Percentiles rank a stretch among this genome's conserved stretches.
Conservation (phyloP, 2,113 vertebrate genomes). For the Platycercus adscitus region DNA sequence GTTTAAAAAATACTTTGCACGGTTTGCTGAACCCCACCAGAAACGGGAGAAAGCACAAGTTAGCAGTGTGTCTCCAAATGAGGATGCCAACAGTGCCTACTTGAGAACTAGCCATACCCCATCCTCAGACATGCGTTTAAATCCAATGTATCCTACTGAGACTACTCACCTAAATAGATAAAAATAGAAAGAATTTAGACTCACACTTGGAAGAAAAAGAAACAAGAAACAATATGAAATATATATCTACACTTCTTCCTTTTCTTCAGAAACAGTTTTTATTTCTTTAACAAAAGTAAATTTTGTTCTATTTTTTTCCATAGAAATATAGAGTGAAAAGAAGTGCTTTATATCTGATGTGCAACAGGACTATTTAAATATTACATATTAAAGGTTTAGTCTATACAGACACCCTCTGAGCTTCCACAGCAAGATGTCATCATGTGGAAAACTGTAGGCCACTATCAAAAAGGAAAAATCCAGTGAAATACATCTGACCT, state of each 20-base stretch:
- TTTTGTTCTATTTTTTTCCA: constrained; percentile 2
- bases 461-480: not conserved
- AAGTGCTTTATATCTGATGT: constrained; percentile 24
- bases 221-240: constrained; percentile 18
- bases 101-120: not conserved
- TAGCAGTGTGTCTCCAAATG: not conserved
- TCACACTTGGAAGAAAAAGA: constrained; percentile 18
- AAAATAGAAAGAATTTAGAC: not conserved
- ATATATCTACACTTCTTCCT: not conserved
- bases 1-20: not conserved
- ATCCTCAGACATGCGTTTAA: not conserved
- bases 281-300: constrained; percentile 62
- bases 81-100: not conserved
- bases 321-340: constrained; percentile 70
- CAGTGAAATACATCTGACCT: not conserved
- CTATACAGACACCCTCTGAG: not conserved
- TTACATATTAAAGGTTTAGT: not conserved
- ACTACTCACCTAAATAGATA: not conserved
- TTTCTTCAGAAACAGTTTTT: constrained; percentile 31
- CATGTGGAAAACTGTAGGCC: not conserved
- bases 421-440: not conserved
- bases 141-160: not conserved
- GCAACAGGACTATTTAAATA: constrained; percentile 8
- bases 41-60: not conserved
- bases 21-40: not conserved